These are phyloP conservation scores for Caranx melampygus DNA, from an alignment of 2,113 vertebrate species.

Conservation along the genomic window DNA sequence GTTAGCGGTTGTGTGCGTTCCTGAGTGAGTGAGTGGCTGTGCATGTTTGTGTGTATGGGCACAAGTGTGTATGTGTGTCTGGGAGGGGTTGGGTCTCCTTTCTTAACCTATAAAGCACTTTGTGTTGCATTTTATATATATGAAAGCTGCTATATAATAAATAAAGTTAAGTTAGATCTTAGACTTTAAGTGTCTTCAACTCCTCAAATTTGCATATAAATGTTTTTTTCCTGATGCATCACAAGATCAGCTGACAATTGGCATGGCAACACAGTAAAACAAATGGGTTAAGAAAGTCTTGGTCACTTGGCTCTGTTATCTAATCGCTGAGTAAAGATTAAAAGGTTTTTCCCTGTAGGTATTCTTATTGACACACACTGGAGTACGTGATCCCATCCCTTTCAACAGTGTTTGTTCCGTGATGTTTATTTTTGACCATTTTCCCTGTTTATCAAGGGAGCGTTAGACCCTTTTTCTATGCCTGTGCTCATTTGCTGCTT, in stretches of 20 bases:
- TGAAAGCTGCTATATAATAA: too few relatives aligned
- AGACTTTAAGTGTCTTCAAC: not conserved
- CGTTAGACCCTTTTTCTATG: conserved; percentile 10
- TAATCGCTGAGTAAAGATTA: conserved; percentile 19
- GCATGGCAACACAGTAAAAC: not conserved
- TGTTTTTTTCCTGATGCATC: not conserved
- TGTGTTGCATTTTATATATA: too few relatives aligned
- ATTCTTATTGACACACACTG: conserved; percentile 18
- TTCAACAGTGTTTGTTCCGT: conserved; percentile 35
- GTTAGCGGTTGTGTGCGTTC: too few relatives aligned
- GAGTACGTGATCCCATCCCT: conserved; percentile 22
- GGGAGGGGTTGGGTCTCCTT: too few relatives aligned
- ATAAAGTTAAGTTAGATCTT: too few relatives aligned
- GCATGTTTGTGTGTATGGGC: too few relatives aligned
- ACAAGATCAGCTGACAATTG: not conserved
- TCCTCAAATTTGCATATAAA: not conserved
- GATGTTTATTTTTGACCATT: conserved; percentile 33
- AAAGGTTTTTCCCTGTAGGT: not conserved
- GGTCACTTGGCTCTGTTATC: conserved; percentile 15
- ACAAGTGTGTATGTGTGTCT: too few relatives aligned
- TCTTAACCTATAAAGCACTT: too few relatives aligned
- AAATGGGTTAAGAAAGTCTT: not conserved
- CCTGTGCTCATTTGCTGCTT: conserved; percentile 25
- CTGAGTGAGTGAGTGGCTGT: too few relatives aligned
- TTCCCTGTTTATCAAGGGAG: conserved; percentile 9